Evolutionary conservation across 2,113 vertebrate species (phyloP), one percentile per base, ranked within the genome.

Genomic region (Argyrosomus japonicus): DNA sequence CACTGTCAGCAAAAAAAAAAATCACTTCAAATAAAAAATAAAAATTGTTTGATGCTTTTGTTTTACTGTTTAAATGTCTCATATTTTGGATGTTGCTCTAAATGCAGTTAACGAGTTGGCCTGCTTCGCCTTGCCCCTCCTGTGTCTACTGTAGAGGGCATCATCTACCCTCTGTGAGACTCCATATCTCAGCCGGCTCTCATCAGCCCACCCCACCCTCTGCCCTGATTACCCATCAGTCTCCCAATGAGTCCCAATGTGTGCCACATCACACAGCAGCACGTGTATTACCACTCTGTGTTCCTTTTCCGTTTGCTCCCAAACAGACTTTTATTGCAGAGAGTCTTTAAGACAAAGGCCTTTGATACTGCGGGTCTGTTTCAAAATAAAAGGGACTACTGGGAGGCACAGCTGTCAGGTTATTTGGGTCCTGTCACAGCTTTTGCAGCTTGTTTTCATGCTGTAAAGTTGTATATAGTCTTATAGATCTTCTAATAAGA

Each of bases 91-190:
- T 60, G 72, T 63, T 32, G 58, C 27, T 72, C 36, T 75, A 70
- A 40, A 56, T 23, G 36, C 58, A 70, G 50, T 17, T 0, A 71
- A 60, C 25, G 72, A 63, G 79, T 3, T 23, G 85, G 78, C 81
- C 88, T 65, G 43, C 68, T 68, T 57, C 2, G 64, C 73, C 82
- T 40, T 85, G 69, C 63, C 84, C 85, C 68, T 73, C 83, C 70
- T 65, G 64, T 85, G 81, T 90, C 86, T 93, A 94, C 93, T 95
- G 93, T 93, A 95, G 95, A 94, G 95, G 93, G 87, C 94, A 95
- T 95, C 93, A 88, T 94, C 83, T 64, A 71, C 91, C 93, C 91
- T 93, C 91, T 75, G 69, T 89, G 84, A 89, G 81, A 13, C 81
- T 87, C 72, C 65, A 13, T 72, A 77, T 82, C 90, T 80, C 86